A percentile compares a stretch with the other conserved stretches of the same genome.
Evolutionary conservation across 2,888 invertebrate species (phyloP).

Genomic region (Tenthredo mesomela): DNA sequence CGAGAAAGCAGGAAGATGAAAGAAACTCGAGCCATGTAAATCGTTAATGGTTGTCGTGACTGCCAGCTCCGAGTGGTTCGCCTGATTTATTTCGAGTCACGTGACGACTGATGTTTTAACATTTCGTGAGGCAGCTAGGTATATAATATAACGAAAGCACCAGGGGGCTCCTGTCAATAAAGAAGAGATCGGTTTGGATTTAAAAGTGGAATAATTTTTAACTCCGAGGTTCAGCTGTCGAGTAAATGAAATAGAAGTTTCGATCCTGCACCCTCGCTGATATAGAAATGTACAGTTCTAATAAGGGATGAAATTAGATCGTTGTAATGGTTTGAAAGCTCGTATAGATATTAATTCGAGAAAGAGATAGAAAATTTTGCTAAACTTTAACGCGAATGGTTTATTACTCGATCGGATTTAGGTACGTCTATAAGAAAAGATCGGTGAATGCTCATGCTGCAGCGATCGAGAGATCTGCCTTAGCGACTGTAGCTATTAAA

Average conservation of each 20-base stretch:
- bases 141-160: not conserved
- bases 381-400: not conserved
- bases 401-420: constrained; percentile 13
- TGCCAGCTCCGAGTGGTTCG: constrained; percentile 37
- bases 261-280: not conserved
- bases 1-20: constrained; percentile 45
- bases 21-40: constrained; percentile 42
- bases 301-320: not conserved
- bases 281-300: no score
- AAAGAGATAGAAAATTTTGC: not conserved
- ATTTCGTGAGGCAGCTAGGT: not conserved
- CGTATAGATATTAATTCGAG: not conserved
- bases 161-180: constrained; percentile 9
- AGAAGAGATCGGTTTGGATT: constrained; percentile 24
- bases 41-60: constrained; percentile 49
- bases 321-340: not conserved
- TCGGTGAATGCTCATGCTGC: not conserved
- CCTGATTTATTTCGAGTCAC: constrained; percentile 41
- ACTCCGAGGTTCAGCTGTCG: not conserved
- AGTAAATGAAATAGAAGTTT: not conserved
- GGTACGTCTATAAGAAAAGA: not conserved
- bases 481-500: constrained; percentile 29
- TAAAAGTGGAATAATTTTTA: constrained; percentile 9
- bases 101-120: constrained; percentile 25
- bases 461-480: constrained; percentile 18